Percentiles rank a stretch among this genome's conserved stretches.
These are phyloP conservation scores for Hepsetus odoe DNA, from an alignment of 2,113 vertebrate species.

Conservation along the genomic window DNA sequence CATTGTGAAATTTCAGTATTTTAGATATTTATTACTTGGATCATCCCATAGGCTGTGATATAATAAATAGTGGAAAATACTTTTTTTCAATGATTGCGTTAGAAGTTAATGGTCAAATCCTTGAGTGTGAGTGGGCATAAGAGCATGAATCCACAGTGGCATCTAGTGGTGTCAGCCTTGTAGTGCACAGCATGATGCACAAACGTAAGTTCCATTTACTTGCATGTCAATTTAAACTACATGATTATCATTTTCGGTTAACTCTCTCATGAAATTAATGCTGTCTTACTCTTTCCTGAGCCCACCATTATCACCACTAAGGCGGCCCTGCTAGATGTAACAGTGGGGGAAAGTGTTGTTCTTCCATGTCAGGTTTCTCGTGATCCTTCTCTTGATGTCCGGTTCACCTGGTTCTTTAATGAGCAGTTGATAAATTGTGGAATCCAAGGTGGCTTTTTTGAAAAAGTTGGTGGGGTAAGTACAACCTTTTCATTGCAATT, in stretches of 20 bases:
- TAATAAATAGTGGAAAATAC: no score
- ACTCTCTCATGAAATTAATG: not conserved
- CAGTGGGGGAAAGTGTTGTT: constrained; percentile 94
- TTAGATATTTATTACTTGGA: not conserved
- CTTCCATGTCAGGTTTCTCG: constrained; percentile 93
- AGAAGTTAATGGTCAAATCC: not conserved
- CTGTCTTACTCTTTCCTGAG: constrained; percentile 69
- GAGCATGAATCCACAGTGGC: constrained; percentile 35
- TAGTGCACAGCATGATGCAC: not conserved
- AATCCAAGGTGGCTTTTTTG: constrained; percentile 90
- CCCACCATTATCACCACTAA: constrained; percentile 87
- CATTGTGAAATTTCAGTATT: not conserved
- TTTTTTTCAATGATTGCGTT: not conserved
- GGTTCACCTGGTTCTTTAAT: constrained; percentile 94
- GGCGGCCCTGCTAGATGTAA: constrained; percentile 91
- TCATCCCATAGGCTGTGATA: not conserved
- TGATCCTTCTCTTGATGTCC: constrained; percentile 88
- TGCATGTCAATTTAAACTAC: not conserved
- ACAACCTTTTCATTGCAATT: not conserved
- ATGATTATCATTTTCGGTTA: constrained; percentile 3
- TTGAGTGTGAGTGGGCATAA: not conserved
- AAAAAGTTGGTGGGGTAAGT: constrained; percentile 94
- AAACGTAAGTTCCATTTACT: not conserved
- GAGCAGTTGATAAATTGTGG: constrained; percentile 91
- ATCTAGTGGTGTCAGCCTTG: constrained; percentile 43